These are phyloP conservation scores for Noctua janthe DNA, from an alignment of 2,888 invertebrate genomes.

Conservation along the genomic window DNA sequence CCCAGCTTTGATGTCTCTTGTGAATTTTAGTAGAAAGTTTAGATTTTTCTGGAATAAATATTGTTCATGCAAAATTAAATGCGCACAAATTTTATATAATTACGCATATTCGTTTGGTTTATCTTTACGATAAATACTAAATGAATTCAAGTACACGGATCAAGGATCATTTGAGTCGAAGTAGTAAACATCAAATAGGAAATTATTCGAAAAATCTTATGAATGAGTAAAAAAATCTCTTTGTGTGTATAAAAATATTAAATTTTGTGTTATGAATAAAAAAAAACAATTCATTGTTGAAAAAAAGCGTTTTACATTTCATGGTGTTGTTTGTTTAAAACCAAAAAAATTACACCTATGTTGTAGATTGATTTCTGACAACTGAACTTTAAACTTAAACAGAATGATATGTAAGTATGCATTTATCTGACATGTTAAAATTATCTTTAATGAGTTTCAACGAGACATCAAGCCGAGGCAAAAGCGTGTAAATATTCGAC, in stretches of 20 bases:
- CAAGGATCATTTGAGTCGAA: not conserved
- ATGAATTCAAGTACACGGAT: conserved; percentile 6
- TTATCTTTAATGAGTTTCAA: not conserved
- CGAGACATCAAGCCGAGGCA: conserved; percentile 72
- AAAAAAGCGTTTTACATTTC: not conserved
- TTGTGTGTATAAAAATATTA: not conserved
- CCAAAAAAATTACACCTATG: not conserved
- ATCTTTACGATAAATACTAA: not conserved
- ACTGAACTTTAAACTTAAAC: conserved; percentile 2
- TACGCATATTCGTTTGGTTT: conserved; percentile 11
- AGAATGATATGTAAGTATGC: not conserved
- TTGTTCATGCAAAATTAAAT: conserved; percentile 54
- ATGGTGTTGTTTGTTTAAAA: not conserved
- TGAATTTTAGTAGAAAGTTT: conserved; percentile 13
- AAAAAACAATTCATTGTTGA: conserved; percentile 2
- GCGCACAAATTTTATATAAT: conserved; percentile 69
- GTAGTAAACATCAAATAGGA: conserved; percentile 1
- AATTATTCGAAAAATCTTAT: conserved; percentile 4
- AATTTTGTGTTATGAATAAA: not conserved
- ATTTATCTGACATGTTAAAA: conserved; percentile 19
- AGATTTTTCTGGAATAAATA: conserved; percentile 9
- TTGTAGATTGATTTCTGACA: not conserved
- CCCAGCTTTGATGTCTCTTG: conserved; percentile 70
- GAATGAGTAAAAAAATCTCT: conserved; percentile 25
- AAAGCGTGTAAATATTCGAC: conserved; percentile 79